Evolutionary conservation across 2,797 vertebrate species (phyloP).

Genomic region (Gobionotothen gibberifrons): DNA sequence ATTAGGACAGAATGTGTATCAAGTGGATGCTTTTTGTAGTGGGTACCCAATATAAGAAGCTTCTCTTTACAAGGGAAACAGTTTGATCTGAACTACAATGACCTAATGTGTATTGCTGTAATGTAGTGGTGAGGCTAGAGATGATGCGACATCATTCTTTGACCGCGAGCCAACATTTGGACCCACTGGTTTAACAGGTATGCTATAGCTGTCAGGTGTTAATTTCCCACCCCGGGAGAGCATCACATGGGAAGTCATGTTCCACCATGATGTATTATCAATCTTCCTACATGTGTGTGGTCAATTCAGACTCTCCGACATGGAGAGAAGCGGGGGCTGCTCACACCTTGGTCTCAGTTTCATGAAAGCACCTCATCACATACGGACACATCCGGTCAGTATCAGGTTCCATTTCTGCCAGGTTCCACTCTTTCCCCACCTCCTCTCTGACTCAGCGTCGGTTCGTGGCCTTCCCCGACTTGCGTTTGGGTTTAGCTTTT

Average conservation of each 20-base stretch:
- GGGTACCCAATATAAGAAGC: background rate
- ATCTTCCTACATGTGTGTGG: constrained; percentile 27
- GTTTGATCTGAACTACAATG: background rate
- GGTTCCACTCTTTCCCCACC: constrained; percentile 27
- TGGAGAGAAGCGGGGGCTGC: constrained; percentile 16
- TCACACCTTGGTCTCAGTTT: constrained; percentile 55
- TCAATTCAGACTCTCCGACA: constrained; percentile 33
- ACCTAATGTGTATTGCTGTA: constrained; percentile 1
- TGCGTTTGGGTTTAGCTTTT: constrained; percentile 69
- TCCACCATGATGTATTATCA: constrained; percentile 1
- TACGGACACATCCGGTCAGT: constrained; percentile 23
- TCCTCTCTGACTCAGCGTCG: constrained; percentile 68
- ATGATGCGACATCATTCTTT: background rate
- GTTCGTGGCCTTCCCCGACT: constrained; percentile 72
- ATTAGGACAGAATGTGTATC: background rate
- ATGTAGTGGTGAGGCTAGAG: constrained; percentile 1
- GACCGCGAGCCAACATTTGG: constrained; percentile 8
- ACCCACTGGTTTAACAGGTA: background rate
- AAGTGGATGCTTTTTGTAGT: background rate
- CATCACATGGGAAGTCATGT: constrained; percentile 6
- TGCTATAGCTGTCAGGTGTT: constrained; percentile 5
- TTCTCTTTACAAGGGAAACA: background rate
- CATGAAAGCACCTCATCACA: constrained; percentile 49
- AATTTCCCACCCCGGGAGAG: constrained; percentile 50
- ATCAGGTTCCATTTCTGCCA: constrained; percentile 6